These are phyloP conservation scores for Stomatorhinus ivindoensis DNA, from an alignment of 2,113 vertebrate genomes.

Conservation along the genomic window DNA sequence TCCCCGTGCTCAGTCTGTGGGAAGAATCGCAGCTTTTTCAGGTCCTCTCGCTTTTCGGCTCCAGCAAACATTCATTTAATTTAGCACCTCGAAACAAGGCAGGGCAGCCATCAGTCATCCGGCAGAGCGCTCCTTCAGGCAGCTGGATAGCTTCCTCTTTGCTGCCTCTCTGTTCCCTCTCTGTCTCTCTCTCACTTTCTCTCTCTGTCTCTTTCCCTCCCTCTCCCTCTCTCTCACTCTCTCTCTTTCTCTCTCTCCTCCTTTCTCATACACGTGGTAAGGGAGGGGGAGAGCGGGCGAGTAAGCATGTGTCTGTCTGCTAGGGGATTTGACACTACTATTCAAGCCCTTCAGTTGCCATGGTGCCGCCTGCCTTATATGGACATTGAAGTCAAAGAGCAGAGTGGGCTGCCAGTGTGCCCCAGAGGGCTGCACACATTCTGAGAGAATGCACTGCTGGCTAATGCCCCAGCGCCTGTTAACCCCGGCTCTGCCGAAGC, in stretches of 20 bases:
- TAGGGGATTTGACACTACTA: slow-evolving; percentile 70
- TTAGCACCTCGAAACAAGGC: slow-evolving; percentile 19
- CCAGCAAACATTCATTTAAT: slow-evolving; percentile 44
- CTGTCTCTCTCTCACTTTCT: background rate
- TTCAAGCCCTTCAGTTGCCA: slow-evolving; percentile 67
- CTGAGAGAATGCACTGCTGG: slow-evolving; percentile 55
- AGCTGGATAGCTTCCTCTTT: slow-evolving; percentile 20
- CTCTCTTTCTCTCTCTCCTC: slow-evolving; percentile 25
- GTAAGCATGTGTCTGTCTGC: slow-evolving; percentile 37
- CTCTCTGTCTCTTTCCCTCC: background rate
- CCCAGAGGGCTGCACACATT: slow-evolving; percentile 30
- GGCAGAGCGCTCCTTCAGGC: slow-evolving; percentile 33
- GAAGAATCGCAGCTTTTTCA: slow-evolving; percentile 29
- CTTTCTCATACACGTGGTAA: slow-evolving; percentile 36
- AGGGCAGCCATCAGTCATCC: slow-evolving; percentile 15
- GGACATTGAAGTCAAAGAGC: slow-evolving; percentile 69
- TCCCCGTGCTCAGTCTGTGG: slow-evolving; percentile 30
- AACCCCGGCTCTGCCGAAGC: slow-evolving; percentile 13
- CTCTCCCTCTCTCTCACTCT: slow-evolving; percentile 16
- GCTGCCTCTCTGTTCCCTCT: slow-evolving; percentile 15
- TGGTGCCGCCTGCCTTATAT: slow-evolving; percentile 63
- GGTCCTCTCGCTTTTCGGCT: slow-evolving; percentile 24
- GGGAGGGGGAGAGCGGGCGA: slow-evolving; percentile 27
- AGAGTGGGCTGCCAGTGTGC: slow-evolving; percentile 57
- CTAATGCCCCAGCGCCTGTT: slow-evolving; percentile 26